Conservation (phyloP, 2,797 vertebrate genomes). For the Diceros bicornis region DNA sequence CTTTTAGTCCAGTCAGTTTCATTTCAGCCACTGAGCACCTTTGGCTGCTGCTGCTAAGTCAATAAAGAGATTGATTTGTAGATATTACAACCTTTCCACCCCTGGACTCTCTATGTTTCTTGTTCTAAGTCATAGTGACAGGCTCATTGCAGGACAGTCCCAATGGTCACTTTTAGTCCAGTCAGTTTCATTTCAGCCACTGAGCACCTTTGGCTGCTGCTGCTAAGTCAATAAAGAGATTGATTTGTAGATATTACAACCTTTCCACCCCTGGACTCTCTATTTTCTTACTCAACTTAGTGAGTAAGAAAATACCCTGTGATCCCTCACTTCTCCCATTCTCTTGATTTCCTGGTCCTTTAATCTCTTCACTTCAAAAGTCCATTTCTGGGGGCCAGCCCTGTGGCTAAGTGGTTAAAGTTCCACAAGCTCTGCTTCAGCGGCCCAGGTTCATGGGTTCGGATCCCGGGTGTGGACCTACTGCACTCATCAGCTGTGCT, state of each 20-base stretch:
- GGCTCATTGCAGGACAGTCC: background rate
- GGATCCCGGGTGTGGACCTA: too few relatives aligned
- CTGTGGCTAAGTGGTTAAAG: too few relatives aligned
- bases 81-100: background rate
- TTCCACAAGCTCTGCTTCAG: too few relatives aligned
- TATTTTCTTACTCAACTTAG: background rate
- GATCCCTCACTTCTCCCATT: background rate
- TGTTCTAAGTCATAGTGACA: background rate
- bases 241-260: too few relatives aligned
- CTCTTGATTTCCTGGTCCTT: background rate
- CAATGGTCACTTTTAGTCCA: fast-evolving
- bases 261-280: background rate
- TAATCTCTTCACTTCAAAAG: background rate
- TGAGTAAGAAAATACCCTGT: too few relatives aligned
- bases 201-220: fast-evolving
- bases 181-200: background rate
- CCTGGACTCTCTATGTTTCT: background rate
- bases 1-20: background rate
- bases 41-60: fast-evolving
- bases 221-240: background rate
- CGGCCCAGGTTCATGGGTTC: too few relatives aligned
- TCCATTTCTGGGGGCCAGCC: background rate
- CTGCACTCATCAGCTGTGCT: too few relatives aligned
- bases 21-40: background rate
- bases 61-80: background rate